phyloP scores from a whole-genome alignment of 2,113 vertebrate genomes.

The Trematocara nigrifrons region DNA sequence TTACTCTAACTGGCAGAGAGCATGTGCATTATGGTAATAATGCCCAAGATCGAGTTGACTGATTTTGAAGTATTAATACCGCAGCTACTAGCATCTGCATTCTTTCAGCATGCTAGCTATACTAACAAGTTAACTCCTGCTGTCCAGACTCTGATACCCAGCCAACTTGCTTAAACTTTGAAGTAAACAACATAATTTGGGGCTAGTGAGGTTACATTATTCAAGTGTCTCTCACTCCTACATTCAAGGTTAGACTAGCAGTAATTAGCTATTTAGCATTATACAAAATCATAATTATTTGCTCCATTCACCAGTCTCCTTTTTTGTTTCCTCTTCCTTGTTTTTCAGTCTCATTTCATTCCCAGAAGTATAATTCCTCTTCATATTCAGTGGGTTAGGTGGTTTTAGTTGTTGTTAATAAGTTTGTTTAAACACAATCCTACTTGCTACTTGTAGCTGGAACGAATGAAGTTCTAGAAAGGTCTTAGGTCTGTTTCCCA shows the following conservation, averaged over 20 bases:
- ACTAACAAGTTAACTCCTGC: not conserved
- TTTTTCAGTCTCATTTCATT: not conserved
- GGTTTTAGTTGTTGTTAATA: not conserved
- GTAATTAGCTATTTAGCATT: not conserved
- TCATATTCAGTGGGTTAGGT: not conserved
- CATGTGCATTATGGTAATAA: not conserved
- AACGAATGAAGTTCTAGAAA: not conserved
- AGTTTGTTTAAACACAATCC: not conserved
- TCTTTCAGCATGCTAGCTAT: not conserved
- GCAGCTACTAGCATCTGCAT: not conserved
- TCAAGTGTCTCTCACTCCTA: not conserved
- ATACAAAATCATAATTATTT: not conserved
- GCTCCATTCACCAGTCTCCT: not conserved
- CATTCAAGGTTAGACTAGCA: not conserved
- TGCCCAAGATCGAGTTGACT: not conserved
- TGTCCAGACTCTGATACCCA: not conserved
- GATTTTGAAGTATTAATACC: not conserved
- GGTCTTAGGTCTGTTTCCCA: not conserved
- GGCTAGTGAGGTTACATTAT: not conserved
- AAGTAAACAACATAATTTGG: not conserved
- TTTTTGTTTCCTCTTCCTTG: not conserved
- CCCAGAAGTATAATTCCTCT: not conserved
- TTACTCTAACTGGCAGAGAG: not conserved
- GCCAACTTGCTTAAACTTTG: not conserved
- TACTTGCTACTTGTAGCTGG: not conserved